Evolutionary conservation across 1,140 invertebrate genomes (phyloP).

Genomic region (Campoletis sonorensis): DNA sequence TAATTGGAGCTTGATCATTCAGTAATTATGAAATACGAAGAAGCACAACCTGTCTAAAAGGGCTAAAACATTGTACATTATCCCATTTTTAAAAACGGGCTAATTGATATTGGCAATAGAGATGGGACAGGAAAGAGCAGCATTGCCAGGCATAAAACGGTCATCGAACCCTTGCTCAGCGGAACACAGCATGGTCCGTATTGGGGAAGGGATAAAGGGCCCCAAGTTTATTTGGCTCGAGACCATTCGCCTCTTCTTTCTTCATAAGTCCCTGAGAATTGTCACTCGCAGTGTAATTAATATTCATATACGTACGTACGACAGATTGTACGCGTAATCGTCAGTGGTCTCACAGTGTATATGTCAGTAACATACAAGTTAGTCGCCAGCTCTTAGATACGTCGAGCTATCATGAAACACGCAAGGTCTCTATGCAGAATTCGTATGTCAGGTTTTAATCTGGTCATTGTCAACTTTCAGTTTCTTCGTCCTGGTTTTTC

Average conservation of each 20-base stretch:
- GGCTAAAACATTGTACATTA: too few species aligned
- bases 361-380: neutral
- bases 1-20: neutral
- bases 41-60: neutral
- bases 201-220: constrained; percentile 53
- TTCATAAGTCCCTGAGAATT: constrained; percentile 68
- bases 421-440: neutral
- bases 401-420: neutral
- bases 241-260: constrained; percentile 62
- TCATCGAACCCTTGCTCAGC: constrained; percentile 6
- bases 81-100: too few species aligned
- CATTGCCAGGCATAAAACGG: neutral
- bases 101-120: neutral
- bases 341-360: neutral
- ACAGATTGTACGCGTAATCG: neutral
- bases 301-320: constrained; percentile 72
- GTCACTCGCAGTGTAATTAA: constrained; percentile 76
- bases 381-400: neutral
- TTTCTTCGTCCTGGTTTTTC: neutral
- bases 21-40: neutral
- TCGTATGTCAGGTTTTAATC: neutral
- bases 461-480: neutral
- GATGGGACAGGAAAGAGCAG: neutral
- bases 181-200: neutral
- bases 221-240: constrained; percentile 57